Evolutionary conservation across 2,797 vertebrate species (phyloP), one percentile per base, ranked within the genome.

Genomic region (Falco novaeseelandiae): DNA sequence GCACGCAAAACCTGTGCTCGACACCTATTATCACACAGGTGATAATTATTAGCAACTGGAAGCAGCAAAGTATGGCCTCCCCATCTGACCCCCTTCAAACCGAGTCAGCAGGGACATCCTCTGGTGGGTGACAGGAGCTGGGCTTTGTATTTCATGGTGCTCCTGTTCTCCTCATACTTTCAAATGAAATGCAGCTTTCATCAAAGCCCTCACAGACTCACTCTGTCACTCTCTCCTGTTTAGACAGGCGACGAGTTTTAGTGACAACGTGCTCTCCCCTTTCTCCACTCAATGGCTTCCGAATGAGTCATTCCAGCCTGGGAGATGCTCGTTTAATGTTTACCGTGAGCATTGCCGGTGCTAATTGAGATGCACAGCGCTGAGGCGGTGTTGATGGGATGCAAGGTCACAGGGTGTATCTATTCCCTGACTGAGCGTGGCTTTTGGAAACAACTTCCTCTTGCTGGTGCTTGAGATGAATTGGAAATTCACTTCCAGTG

Each of bases 361-460:
- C 51, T 91, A 62, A 73, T 70, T 87, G 77, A 87, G 83, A 93
- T 96, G 90, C 87, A 66, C 0, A 0, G 46, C 77, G 77, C 44
- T 8, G 16, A 84, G 57, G 30, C 1, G 0, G 1, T 29, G 29
- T 42, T 83, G 90, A 93, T 83, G 74, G 91, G 86, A 90, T 70
- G 52, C 77, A 76, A 88, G 77, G 83, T 90, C 27, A 1, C 0
- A 0, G 66, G 66, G 71, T 93, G 27, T 86, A 91, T 90, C 84
- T 91, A 11, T 61, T 91, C 74, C 52, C 73, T 92, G 77, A 89
- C 8, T 89, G 77, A 91, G 48, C 1, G 0, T 4, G 7, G 51
- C 87, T 86, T 95, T 84, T 63, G 73, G 77, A 93, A 90, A 26
- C 38, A 82, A 77, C 58, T 95, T 97, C 54, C 69, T 94, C 73